Conservation (phyloP, 2,797 vertebrate species). For the Oreochromis mossambicus region DNA sequence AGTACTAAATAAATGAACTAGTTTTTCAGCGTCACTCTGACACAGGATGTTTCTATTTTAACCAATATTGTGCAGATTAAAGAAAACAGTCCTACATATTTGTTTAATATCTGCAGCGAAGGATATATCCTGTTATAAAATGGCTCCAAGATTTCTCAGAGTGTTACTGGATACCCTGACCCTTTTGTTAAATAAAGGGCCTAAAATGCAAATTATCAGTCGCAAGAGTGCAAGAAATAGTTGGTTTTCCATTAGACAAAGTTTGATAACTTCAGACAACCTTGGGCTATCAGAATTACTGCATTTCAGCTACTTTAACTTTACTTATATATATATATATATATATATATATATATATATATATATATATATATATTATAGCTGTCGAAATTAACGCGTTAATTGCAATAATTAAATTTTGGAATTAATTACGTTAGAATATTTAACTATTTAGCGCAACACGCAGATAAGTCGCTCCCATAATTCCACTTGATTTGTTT, state of each 20-base stretch:
- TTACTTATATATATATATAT: not conserved
- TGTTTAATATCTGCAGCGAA: not conserved
- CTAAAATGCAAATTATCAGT: not conserved
- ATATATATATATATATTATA: no score
- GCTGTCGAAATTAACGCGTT: no score
- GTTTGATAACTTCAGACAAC: not conserved
- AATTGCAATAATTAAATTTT: no score
- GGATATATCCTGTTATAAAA: not conserved
- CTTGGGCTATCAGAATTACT: not conserved
- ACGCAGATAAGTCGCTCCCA: no score
- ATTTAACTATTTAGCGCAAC: no score
- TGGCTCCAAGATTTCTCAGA: not conserved
- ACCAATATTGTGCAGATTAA: not conserved
- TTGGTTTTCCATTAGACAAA: not conserved
- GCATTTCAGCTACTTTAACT: not conserved
- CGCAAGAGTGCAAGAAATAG: not conserved
- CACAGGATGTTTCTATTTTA: not conserved
- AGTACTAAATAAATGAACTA: not conserved
- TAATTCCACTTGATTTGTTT: no score
- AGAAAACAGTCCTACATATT: not conserved
- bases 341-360: no score
- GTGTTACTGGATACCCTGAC: not conserved
- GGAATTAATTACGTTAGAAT: no score
- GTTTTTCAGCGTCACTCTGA: not conserved
- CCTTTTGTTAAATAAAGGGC: not conserved